These are phyloP conservation scores for Epicauta chinensis DNA, from an alignment of 1,140 invertebrate species.

Conservation along the genomic window DNA sequence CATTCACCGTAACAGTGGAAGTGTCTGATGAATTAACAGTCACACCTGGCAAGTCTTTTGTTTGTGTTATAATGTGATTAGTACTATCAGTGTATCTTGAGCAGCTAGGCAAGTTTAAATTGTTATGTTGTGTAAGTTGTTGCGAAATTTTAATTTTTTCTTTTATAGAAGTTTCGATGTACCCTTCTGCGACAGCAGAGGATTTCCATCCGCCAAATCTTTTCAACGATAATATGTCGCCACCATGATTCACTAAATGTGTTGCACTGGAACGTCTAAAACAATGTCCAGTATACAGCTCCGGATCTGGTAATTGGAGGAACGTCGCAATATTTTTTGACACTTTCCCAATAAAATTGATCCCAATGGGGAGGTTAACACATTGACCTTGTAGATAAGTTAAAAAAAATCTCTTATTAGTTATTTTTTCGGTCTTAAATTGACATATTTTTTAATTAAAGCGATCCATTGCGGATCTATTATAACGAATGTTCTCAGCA, in stretches of 20 bases:
- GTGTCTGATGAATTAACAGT: no score
- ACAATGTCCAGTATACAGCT: neutral
- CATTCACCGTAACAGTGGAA: no score
- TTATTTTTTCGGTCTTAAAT: no score
- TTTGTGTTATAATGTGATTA: no score
- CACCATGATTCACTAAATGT: slow-evolving; percentile 8
- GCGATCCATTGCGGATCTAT: no score
- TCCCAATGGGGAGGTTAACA: slow-evolving; percentile 2
- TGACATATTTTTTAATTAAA: no score
- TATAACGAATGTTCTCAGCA: no score
- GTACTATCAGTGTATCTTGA: no score
- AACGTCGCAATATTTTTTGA: neutral
- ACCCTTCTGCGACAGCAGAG: neutral
- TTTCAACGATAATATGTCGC: neutral
- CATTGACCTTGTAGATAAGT: slow-evolving; percentile 5
- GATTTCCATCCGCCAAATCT: slow-evolving; percentile 5
- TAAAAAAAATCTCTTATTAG: neutral
- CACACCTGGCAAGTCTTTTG: no score
- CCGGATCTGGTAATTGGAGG: neutral
- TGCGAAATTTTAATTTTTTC: neutral
- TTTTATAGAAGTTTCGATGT: neutral
- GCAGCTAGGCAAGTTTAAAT: no score
- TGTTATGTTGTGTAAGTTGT: neutral
- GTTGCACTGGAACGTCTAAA: slow-evolving; percentile 5
- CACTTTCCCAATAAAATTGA: slow-evolving; percentile 8